Base-by-base conservation (phyloP, 2,888 invertebrate species). In the Oscheius sp. region DNA sequence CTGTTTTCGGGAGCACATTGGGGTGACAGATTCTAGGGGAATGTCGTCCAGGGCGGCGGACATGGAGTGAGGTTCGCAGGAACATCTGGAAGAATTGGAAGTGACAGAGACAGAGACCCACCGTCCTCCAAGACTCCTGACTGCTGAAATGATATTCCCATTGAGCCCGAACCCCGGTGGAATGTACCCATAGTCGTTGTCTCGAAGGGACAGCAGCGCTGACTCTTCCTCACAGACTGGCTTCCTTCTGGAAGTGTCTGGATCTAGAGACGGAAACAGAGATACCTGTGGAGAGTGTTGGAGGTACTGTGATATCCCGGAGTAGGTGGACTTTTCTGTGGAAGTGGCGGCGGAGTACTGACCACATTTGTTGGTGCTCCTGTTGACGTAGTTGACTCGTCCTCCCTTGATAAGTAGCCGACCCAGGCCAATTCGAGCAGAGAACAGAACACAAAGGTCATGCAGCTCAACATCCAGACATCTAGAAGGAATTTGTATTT, bases 131-230 rank as follows among this genome's bases (percentile, higher is more conserved):
- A 74, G 32, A 37, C 47, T 57, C 21, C 60, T 35, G 48, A 76
- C 55, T 2, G 65, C 76, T 4, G 60, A 21, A 11, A 75, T 66
- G n/a, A 79, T 62, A 50, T 70, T 79, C n/a, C 83, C 83, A 59
- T 83, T 83, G 42, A 84, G 66, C 10, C 84, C 84, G 60, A 84
- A 84, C 5, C 84, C 84, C 2, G 89, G 89, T 33, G 89, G 89
- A 68, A 89, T 87, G 77, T 89, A 89, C 51, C 88, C 89, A 77
- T 89, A 89, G 75, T 89, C 89, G 76, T 89, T 89, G 78, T 85
- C 83, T 21, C 80, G 70, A 11, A 84, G 68, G 13, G 76, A 78
- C 21, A 85, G 70, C 50, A 82, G 75, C 32, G 80, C 81, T 21
- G 79, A 76, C 33, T 80, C 83, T 63, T 84, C 83, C 73, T 78